Evolutionary conservation across 1,140 invertebrate genomes (phyloP), one percentile per base, ranked within the genome.

Genomic region (Probaryconus sp.): DNA sequence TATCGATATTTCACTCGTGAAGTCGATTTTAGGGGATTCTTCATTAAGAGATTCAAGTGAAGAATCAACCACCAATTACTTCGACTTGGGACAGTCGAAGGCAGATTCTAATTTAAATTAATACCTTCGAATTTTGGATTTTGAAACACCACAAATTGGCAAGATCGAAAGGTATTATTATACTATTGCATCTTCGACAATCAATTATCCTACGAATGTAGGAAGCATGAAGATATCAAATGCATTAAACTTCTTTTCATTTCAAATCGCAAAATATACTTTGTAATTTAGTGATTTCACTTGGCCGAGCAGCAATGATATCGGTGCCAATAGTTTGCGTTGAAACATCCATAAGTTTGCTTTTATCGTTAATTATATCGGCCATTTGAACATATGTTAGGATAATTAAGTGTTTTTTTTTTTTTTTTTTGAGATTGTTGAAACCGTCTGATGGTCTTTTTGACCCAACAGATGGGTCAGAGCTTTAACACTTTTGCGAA

Each of bases 1-100:
- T 72, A 77, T 77, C 78, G 73, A n/a, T 76, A 43, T 18, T 48
- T 24, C 58, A 18, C 38, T 61, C 53, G 68, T 81, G 76, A 78
- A 74, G 76, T 78, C 72, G 64, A 75, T 76, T 40, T 31, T 50
- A 30, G 45, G 38, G 30, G 38, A 69, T 77, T 72, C 70, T 42
- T 72, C 48, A 14, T 30, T 28, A 58, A 72, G 58, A 18, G 30
- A 30, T 33, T 7, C 38, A 6, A 26, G n/a, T n/a, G n/a, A n/a
- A n/a, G n/a, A n/a, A n/a, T n/a, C 17, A 26, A 5, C 38, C 9
- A 10, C 10, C 40, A 35, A 14, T 11, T 35, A 35, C 13, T 4
- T 24, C 3, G 14, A 3, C 14, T 14, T 2, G 30, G 5, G 2
- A 16, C 28, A 58, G 40, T 43, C 40, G 7, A 7, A 20, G 11